Evolutionary conservation across 2,797 vertebrate species (phyloP).

Genomic region (Caiman crocodilus): DNA sequence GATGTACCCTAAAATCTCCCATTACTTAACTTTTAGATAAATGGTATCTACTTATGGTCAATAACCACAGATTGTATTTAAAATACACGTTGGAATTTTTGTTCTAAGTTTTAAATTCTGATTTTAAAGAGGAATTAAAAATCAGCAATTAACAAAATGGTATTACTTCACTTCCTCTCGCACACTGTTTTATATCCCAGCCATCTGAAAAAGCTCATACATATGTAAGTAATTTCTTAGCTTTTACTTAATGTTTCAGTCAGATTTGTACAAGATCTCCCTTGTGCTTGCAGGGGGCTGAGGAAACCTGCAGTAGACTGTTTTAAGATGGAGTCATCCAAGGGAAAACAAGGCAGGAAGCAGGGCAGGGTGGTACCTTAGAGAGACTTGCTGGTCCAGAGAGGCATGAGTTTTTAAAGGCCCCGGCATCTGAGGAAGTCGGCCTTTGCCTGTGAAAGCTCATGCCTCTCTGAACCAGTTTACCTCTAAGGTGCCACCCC

Average conservation of each 20-base stretch:
- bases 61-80: not conserved
- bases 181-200: not conserved
- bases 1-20: not conserved
- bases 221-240: not conserved
- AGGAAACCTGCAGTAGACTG: not conserved
- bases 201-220: not conserved
- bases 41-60: not conserved
- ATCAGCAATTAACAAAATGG: not conserved
- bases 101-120: not conserved
- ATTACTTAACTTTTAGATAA: rapidly evolving
- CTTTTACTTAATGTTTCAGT: not conserved
- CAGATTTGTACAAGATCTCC: not conserved
- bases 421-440: too few species aligned
- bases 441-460: too few species aligned
- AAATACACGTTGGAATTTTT: not conserved
- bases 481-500: too few species aligned
- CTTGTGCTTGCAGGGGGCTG: not conserved
- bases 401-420: too few species aligned
- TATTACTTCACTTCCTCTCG: not conserved
- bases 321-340: not conserved
- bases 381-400: too few species aligned
- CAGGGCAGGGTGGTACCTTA: too few species aligned
- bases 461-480: too few species aligned
- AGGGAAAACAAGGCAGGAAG: not conserved
- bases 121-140: not conserved